phyloP scores from a whole-genome alignment of 2,797 vertebrate genomes.

The Sciaenops ocellatus region DNA sequence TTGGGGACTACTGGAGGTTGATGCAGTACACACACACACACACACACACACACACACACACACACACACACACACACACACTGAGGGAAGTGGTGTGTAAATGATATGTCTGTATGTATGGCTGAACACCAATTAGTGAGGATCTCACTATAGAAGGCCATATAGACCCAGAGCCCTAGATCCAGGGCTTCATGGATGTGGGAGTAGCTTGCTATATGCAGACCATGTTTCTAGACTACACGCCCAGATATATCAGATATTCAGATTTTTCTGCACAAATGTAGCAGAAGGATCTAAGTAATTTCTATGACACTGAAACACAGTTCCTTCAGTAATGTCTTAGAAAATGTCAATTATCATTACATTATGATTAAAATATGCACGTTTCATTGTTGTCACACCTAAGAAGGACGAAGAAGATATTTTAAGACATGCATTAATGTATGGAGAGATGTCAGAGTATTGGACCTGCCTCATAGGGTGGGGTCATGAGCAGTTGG shows the following conservation, averaged over 20 bases:
- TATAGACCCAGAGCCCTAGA: conserved; percentile 11
- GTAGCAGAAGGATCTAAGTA: background rate
- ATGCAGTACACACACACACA: background rate
- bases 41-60: too few species aligned
- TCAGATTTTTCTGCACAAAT: background rate
- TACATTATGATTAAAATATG: background rate
- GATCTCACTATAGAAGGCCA: conserved; percentile 27
- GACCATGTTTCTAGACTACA: background rate
- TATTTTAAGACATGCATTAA: too few species aligned
- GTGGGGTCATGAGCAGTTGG: too few species aligned
- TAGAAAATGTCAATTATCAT: background rate
- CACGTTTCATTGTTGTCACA: background rate
- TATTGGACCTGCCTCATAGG: too few species aligned
- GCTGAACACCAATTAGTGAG: conserved; percentile 32
- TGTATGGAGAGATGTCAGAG: too few species aligned
- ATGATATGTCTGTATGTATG: conserved; percentile 47
- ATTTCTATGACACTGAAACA: background rate
- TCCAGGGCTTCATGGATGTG: conserved; percentile 8
- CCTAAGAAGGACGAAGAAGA: too few species aligned
- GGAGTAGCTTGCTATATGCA: background rate
- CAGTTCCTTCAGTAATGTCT: background rate
- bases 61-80: conserved; percentile 4
- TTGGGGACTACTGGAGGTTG: background rate
- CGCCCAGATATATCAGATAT: too few species aligned
- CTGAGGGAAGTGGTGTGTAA: conserved; percentile 48